Evolutionary conservation across 2,113 vertebrate species (phyloP).

Genomic region (Hemibagrus wyckioides): DNA sequence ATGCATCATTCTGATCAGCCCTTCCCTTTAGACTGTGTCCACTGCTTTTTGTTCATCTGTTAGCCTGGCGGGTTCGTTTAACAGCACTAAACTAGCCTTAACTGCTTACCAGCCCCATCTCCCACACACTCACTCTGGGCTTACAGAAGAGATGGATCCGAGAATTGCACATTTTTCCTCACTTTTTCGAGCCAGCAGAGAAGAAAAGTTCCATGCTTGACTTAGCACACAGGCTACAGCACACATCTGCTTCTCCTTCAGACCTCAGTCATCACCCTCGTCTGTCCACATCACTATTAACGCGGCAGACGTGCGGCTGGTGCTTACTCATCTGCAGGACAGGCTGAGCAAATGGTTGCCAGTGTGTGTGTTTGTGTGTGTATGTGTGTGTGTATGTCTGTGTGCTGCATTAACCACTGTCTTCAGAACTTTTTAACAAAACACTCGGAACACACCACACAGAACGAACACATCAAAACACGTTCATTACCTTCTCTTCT

Average conservation of each 20-base stretch:
- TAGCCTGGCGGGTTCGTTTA: constrained; percentile 60
- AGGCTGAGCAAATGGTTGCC: constrained; percentile 41
- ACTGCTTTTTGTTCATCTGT: constrained; percentile 63
- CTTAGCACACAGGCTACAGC: constrained; percentile 46
- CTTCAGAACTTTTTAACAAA: constrained; percentile 35
- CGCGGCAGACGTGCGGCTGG: constrained; percentile 24
- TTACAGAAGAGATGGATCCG: constrained; percentile 67
- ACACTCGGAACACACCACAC: constrained; percentile 20
- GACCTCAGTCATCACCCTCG: constrained; percentile 34
- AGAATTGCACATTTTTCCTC: constrained; percentile 70
- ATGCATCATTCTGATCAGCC: constrained; percentile 72
- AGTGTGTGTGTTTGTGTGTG: background rate
- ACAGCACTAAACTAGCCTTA: constrained; percentile 80
- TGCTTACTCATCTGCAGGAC: constrained; percentile 31
- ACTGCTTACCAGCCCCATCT: constrained; percentile 68
- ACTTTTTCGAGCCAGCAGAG: constrained; percentile 78
- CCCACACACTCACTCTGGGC: constrained; percentile 66
- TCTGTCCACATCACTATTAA: constrained; percentile 20
- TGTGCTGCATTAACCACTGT: constrained; percentile 45
- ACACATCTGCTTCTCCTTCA: constrained; percentile 31
- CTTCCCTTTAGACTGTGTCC: constrained; percentile 66
- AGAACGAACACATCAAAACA: constrained; percentile 4
- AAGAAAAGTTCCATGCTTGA: constrained; percentile 67
- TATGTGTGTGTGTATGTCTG: background rate
- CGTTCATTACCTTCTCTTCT: constrained; percentile 16